Evolutionary conservation across 1,140 invertebrate species (phyloP), one percentile per base, ranked within the genome.

Genomic region (Drosophila chauvacae): DNA sequence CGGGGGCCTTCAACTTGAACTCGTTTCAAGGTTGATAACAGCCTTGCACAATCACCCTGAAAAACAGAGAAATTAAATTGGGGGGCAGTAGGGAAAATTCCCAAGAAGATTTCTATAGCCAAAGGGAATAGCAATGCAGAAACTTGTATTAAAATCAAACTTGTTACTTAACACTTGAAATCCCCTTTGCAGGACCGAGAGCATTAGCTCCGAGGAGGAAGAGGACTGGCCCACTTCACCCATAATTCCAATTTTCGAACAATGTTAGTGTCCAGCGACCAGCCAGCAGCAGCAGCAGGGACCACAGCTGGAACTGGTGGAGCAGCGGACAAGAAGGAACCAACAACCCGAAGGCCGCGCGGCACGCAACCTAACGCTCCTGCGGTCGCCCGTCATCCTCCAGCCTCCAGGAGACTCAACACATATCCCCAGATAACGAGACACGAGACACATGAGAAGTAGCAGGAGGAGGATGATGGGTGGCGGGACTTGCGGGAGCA

Each of bases 201-300:
- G 94, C 86, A 93, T 94, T 77, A 93, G 94, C 87, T 94, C 94
- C 47, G 94, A 94, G 78, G 93, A 93, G 76, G 91, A 93, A 58
- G 83, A 94, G 45, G 94, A 95, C 82, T 94, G 94, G 94, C 94
- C 94, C 63, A 93, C 94, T 69, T 94, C 94, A 88, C 94, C 94
- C 51, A 93, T 94, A 26, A 93, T 95, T 83, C 94, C 94, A 57
- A 94, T 95, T 83, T 92, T 92, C 79, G 92, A 93, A 84, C 88
- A 92, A 90, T 93, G 92, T 92, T 92, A 92, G 85, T 84, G 79
- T 57, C 80, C 69, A 90, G 85, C 57, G 57, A 50, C 61, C 71
- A 70, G 61, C 57, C 66, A 80, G 71, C 83, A 80, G 51, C 45
- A 78, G 51, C 61, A 75, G 79, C 76, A 72, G 58, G 62, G 59